These are phyloP conservation scores for Apodemus sylvaticus DNA, from an alignment of 2,113 vertebrate genomes.

Conservation along the genomic window DNA sequence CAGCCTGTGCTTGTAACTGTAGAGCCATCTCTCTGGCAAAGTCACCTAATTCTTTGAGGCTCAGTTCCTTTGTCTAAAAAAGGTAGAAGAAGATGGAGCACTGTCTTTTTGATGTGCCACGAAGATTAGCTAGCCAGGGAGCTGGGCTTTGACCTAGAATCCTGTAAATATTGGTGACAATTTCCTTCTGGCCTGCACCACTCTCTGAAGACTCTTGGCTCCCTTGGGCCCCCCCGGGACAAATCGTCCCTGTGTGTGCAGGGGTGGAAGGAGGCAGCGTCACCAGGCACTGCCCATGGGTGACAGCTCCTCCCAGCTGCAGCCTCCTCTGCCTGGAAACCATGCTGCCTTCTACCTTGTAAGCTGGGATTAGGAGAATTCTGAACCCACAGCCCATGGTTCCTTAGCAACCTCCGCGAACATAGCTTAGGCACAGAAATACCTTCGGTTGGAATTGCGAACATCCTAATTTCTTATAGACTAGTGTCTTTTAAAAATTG, in stretches of 20 bases:
- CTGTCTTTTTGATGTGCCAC: neutral
- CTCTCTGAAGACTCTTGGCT: neutral
- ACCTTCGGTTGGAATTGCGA: slow-evolving; percentile 55
- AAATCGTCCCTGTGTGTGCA: neutral
- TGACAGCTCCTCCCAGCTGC: neutral
- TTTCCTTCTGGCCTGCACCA: neutral
- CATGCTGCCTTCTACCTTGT: neutral
- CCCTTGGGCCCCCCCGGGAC: neutral
- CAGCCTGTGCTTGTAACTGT: neutral
- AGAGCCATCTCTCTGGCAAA: neutral
- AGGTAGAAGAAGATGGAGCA: neutral
- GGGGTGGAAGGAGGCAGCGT: neutral
- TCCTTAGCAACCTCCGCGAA: slow-evolving; percentile 71
- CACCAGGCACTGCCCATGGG: neutral
- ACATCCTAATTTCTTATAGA: slow-evolving; percentile 60
- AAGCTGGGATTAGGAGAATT: neutral
- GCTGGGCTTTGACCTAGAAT: neutral
- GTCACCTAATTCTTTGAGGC: neutral
- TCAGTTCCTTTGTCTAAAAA: neutral
- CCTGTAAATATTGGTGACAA: rapidly evolving
- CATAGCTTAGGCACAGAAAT: slow-evolving; percentile 62
- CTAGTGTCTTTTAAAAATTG: slow-evolving; percentile 24
- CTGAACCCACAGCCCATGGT: slow-evolving; percentile 35
- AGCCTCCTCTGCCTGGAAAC: neutral
- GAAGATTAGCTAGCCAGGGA: neutral